phyloP scores from a whole-genome alignment of 2,888 invertebrate genomes.

The Crepidodera aurea region DNA sequence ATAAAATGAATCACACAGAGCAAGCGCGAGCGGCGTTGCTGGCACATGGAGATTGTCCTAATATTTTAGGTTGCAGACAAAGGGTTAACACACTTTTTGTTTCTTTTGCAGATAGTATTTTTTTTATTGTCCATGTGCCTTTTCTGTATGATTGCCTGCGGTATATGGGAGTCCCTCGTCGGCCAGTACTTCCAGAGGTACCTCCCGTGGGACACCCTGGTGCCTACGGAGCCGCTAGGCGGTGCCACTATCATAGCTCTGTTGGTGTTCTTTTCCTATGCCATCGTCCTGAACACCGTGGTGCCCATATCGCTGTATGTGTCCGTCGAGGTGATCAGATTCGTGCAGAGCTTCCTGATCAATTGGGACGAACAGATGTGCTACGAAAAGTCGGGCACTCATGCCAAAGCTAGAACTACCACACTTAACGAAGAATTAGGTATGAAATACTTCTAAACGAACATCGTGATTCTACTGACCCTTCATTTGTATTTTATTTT shows the following conservation, averaged over 20 bases:
- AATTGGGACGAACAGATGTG: constrained; percentile 99
- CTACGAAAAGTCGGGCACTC: constrained; percentile 86
- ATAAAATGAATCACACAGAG: too few species aligned
- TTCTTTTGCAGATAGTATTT: constrained; percentile 87
- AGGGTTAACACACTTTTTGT: too few species aligned
- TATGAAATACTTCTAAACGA: too few species aligned
- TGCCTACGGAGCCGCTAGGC: constrained; percentile 81
- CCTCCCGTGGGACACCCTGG: constrained; percentile 93
- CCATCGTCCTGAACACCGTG: constrained; percentile 98
- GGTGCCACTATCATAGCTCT: constrained; percentile 94
- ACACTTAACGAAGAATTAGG: constrained; percentile 97
- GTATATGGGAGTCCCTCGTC: constrained; percentile 95
- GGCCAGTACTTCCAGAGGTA: constrained; percentile 89
- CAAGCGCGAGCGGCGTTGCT: too few species aligned
- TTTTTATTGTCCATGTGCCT: constrained; percentile 97
- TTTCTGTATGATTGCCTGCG: constrained; percentile 97
- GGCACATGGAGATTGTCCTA: too few species aligned
- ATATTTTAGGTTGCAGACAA: too few species aligned
- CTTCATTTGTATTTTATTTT: too few species aligned
- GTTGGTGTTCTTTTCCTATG: constrained; percentile 98
- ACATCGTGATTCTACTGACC: too few species aligned
- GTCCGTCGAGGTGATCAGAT: constrained; percentile 94
- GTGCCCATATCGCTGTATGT: constrained; percentile 99
- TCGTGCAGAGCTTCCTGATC: constrained; percentile 97
- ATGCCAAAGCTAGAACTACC: constrained; percentile 95